Evolutionary conservation across 2,888 invertebrate genomes (phyloP).

Genomic region (Dinocampus coccinellae): DNA sequence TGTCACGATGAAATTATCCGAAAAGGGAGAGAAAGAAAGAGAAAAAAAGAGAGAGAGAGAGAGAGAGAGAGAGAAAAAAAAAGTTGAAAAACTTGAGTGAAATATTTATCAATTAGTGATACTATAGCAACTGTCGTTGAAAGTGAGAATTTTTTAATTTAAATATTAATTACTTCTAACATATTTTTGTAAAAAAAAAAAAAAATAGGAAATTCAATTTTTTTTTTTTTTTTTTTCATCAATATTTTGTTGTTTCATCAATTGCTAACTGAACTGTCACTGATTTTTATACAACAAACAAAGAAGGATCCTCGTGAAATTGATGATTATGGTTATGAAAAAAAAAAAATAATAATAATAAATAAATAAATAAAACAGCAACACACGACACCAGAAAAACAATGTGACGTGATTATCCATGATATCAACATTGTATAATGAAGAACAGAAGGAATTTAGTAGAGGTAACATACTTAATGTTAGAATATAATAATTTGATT

Average conservation of each 20-base stretch:
- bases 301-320: slow-evolving; percentile 16
- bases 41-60: slow-evolving; percentile 35
- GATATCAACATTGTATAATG: too few relatives aligned
- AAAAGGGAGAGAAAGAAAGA: slow-evolving; percentile 35
- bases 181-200: not conserved
- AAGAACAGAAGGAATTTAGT: too few relatives aligned
- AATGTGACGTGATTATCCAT: too few relatives aligned
- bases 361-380: too few relatives aligned
- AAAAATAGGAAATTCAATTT: not conserved
- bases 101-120: slow-evolving; percentile 42
- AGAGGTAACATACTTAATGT: too few relatives aligned
- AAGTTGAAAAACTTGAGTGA: slow-evolving; percentile 37
- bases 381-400: not conserved
- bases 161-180: not conserved
- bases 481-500: too few relatives aligned
- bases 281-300: slow-evolving; percentile 11
- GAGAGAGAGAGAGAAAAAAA: slow-evolving; percentile 36
- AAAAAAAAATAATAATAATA: slow-evolving; percentile 12
- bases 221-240: not conserved
- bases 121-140: slow-evolving; percentile 46
- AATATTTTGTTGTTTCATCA: not conserved
- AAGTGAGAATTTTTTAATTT: not conserved
- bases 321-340: not conserved
- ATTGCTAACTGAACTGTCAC: not conserved
- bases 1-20: slow-evolving; percentile 2